Conservation (phyloP, 2,797 vertebrate genomes). For the Perodicticus potto region DNA sequence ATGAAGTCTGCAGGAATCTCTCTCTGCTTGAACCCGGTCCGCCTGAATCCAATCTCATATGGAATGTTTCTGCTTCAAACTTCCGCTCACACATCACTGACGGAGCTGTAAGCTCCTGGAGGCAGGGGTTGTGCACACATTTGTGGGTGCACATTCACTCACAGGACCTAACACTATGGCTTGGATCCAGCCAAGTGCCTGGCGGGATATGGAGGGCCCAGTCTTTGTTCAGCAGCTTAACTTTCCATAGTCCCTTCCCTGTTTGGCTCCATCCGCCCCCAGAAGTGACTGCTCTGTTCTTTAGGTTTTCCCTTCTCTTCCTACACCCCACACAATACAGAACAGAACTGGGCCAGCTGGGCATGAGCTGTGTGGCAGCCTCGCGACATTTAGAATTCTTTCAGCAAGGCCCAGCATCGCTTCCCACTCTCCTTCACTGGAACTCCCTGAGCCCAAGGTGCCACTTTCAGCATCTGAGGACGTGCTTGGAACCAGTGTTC, state of each 20-base stretch:
- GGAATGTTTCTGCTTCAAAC: not conserved
- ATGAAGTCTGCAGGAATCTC: not conserved
- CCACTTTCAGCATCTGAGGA: not conserved
- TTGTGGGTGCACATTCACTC: not conserved
- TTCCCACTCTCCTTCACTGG: not conserved
- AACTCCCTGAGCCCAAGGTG: rapidly evolving
- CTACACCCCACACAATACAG: not conserved
- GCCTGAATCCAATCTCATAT: not conserved
- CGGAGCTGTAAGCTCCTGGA: not conserved
- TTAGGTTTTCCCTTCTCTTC: not conserved
- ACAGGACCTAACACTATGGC: not conserved
- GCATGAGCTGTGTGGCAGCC: not conserved
- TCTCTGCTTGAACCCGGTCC: not conserved
- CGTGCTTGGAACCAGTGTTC: not conserved
- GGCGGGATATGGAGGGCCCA: not conserved
- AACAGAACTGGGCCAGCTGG: not conserved
- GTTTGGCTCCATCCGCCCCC: not conserved
- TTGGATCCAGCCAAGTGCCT: not conserved
- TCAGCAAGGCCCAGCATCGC: rapidly evolving
- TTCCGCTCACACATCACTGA: not conserved
- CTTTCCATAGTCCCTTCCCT: not conserved
- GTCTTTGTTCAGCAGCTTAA: not conserved
- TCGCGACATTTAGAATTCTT: too few species aligned
- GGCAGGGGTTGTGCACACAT: too few species aligned
- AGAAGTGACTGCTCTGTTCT: not conserved